Base-by-base conservation (phyloP, 2,797 vertebrate species). In the Cuniculus paca region DNA sequence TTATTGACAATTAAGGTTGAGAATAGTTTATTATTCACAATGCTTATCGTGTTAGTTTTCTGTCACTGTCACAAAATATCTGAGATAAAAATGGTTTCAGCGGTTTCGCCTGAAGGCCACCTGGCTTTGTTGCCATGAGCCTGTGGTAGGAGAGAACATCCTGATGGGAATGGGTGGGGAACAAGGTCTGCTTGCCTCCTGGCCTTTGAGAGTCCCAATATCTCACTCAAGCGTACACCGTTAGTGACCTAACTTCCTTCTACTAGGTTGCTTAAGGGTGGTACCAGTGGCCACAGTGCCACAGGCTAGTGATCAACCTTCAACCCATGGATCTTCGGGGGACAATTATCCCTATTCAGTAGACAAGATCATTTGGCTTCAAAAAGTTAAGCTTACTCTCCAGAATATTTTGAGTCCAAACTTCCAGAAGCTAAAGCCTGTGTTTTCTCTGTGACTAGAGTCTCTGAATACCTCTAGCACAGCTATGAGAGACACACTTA, bases 1-100 rank as follows among this genome's bases (percentile, higher is more conserved):
- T 70, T 77, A 90, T 50, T 60, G 56, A 89, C 56, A 4, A 56
- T 45, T 65, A 14, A 72, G 70, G 86, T 28, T 94, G 19, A 89
- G 3, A 91, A 58, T 61, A 77, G 36, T 88, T 78, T 86, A 48
- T 79, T 74, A 68, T 8, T 79, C 31, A 36, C 5, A 61, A 24
- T 54, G 45, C 17, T 74, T 86, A 82, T 9, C 72, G n/a, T 26
- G 12, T 42, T 75, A 10, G 42, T 48, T 14, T 31, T 48, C 45
- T 3, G 1, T 75, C 28, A 45, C 5, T 26, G 24, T 45, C 39
- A 28, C 26, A 48, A 75, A 75, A 75, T 48, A 75, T 12, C 24
- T 48, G 42, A 17, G 5, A 75, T 31, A 48, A 75, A 26, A 12
- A 48, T 50, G 6, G 26, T 50, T 77, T 50, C 13, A 28, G 28